phyloP scores from a whole-genome alignment of 2,113 vertebrate species.

The Pipa parva region DNA sequence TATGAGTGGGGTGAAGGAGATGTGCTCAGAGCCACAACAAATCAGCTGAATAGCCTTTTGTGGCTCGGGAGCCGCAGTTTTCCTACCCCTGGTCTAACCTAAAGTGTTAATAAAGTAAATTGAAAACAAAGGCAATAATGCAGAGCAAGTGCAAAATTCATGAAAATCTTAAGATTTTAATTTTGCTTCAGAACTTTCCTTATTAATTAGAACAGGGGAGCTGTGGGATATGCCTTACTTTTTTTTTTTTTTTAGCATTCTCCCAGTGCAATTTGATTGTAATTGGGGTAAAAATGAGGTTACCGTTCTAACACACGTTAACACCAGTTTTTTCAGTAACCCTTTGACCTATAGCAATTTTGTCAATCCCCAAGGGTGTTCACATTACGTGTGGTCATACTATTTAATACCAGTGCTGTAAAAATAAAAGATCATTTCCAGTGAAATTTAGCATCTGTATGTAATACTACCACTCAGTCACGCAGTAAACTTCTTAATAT shows the following conservation, averaged over 20 bases:
- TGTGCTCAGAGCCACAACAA: too few relatives aligned
- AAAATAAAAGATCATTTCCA: constrained; percentile 8
- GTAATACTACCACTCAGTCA: neutral
- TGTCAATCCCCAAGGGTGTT: constrained; percentile 5
- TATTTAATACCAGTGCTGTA: constrained; percentile 5
- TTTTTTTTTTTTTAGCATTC: too few relatives aligned
- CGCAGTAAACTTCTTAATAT: neutral
- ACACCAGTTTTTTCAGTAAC: neutral
- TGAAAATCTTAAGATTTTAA: too few relatives aligned
- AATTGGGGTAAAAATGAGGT: neutral
- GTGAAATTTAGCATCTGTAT: neutral
- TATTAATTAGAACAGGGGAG: constrained; percentile 7
- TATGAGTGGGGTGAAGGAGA: too few relatives aligned
- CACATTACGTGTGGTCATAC: constrained; percentile 4
- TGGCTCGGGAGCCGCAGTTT: too few relatives aligned
- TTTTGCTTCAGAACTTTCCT: too few relatives aligned
- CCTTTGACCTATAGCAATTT: constrained; percentile 5
- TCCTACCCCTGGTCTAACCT: too few relatives aligned
- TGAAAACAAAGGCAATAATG: too few relatives aligned
- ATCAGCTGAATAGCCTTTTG: too few relatives aligned
- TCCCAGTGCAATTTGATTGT: neutral
- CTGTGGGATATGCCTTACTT: neutral
- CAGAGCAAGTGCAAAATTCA: too few relatives aligned
- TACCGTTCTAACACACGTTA: neutral
- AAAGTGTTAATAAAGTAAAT: too few relatives aligned